Percentiles rank a stretch among this genome's conserved stretches.
These are phyloP conservation scores for Trachelipus rathkii DNA, from an alignment of 1,140 invertebrate species.

Conservation along the genomic window DNA sequence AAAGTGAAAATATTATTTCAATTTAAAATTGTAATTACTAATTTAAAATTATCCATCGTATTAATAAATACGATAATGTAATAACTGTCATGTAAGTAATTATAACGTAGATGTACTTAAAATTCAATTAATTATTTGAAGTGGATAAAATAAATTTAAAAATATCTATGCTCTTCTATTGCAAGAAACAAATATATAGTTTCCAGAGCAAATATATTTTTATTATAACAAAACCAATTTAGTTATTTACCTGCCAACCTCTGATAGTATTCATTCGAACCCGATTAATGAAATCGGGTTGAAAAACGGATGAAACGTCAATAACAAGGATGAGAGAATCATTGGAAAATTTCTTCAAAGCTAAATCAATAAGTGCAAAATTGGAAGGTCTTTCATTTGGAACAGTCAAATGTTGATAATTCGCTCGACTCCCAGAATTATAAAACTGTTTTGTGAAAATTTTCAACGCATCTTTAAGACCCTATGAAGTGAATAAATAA, in stretches of 20 bases:
- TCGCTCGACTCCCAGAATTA: background rate
- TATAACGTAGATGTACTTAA: too few species aligned
- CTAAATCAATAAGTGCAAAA: background rate
- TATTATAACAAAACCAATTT: too few species aligned
- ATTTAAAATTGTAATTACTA: too few species aligned
- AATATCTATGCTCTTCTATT: too few species aligned
- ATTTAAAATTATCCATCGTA: too few species aligned
- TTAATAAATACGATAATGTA: too few species aligned
- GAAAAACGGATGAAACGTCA: conserved; percentile 3
- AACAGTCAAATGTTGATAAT: background rate
- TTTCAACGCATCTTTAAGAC: background rate
- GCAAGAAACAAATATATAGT: too few species aligned
- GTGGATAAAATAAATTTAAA: too few species aligned
- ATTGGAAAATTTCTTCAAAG: conserved; percentile 9
- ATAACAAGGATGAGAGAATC: conserved; percentile 17
- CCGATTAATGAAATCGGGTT: conserved; percentile 24
- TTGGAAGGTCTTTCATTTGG: background rate
- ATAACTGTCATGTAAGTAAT: too few species aligned
- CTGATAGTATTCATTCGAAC: conserved; percentile 49
- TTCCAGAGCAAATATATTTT: too few species aligned
- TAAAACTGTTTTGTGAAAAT: background rate
- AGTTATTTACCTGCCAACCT: conserved; percentile 42
- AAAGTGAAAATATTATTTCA: too few species aligned
- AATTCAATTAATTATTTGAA: too few species aligned
- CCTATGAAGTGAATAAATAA: background rate